Evolutionary conservation across 2,888 invertebrate genomes (phyloP).

Genomic region (Bhutanitis thaidina): DNA sequence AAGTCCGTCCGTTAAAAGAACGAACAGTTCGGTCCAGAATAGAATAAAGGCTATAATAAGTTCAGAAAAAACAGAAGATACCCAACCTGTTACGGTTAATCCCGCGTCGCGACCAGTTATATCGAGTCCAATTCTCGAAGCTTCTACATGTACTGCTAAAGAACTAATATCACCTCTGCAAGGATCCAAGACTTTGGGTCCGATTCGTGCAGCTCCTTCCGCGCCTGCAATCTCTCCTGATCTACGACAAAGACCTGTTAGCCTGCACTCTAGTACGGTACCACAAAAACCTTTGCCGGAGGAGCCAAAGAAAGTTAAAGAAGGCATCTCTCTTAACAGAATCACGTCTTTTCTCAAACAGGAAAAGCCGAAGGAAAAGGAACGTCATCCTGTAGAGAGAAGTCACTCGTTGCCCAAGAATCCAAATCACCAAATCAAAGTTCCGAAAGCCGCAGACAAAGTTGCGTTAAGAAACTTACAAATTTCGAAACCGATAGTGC

Average conservation of each 20-base stretch:
- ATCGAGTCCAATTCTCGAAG: conserved; percentile 89
- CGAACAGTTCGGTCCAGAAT: conserved; percentile 62
- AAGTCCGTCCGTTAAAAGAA: conserved; percentile 61
- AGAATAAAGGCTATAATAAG: conserved; percentile 67
- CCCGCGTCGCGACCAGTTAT: conserved; percentile 88
- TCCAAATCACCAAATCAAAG: conserved; percentile 79
- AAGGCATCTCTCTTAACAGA: conserved; percentile 83
- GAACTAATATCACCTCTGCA: conserved; percentile 84
- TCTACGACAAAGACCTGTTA: conserved; percentile 72
- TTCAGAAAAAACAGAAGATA: conserved; percentile 63
- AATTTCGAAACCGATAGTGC: conserved; percentile 91
- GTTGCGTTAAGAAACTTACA: conserved; percentile 86
- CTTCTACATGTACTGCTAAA: conserved; percentile 89
- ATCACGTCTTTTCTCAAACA: conserved; percentile 88
- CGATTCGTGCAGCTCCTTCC: conserved; percentile 80
- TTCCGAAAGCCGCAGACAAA: conserved; percentile 84
- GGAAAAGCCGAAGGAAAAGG: conserved; percentile 75
- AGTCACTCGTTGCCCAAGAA: conserved; percentile 81
- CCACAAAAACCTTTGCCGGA: conserved; percentile 69
- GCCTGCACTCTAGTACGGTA: conserved; percentile 61
- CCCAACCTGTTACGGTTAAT: conserved; percentile 58
- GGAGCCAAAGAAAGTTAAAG: conserved; percentile 78
- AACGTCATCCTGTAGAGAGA: conserved; percentile 69
- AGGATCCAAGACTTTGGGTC: conserved; percentile 80
- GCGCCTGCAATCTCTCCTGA: conserved; percentile 58